phyloP scores from a whole-genome alignment of 2,888 invertebrate species.

The Microctonus aethiopoides region DNA sequence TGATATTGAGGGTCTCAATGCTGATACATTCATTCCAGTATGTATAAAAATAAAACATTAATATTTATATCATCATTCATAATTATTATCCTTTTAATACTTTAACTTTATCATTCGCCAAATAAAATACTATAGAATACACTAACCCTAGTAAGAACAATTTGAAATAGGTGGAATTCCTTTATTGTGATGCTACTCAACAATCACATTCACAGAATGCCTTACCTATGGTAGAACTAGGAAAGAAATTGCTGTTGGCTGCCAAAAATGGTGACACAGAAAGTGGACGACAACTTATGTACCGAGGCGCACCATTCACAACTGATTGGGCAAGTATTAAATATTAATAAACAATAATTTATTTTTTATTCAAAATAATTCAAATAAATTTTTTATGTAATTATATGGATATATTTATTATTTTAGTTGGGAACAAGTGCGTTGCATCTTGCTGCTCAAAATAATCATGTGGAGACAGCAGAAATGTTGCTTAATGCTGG shows the following conservation, averaged over 20 bases:
- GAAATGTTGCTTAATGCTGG: slow-evolving; percentile 86
- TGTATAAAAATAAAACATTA: slow-evolving; percentile 42
- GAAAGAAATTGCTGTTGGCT: slow-evolving; percentile 83
- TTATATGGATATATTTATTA: slow-evolving; percentile 4
- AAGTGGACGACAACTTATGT: slow-evolving; percentile 81
- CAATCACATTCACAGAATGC: slow-evolving; percentile 57
- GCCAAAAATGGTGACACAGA: slow-evolving; percentile 83
- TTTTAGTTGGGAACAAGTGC: slow-evolving; percentile 88
- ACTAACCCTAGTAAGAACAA: slow-evolving; percentile 26
- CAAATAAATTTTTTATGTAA: not conserved
- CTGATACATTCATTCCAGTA: slow-evolving; percentile 67
- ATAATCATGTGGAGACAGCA: slow-evolving; percentile 83
- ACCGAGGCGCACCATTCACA: slow-evolving; percentile 89
- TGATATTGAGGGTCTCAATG: slow-evolving; percentile 62
- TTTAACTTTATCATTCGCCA: not conserved
- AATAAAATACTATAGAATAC: slow-evolving; percentile 11
- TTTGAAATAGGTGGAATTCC: slow-evolving; percentile 54
- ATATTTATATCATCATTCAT: not conserved
- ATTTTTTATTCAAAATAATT: slow-evolving; percentile 35
- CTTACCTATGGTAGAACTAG: slow-evolving; percentile 78
- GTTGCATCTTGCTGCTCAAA: slow-evolving; percentile 86
- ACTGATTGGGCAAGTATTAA: slow-evolving; percentile 97
- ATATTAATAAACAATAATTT: no score
- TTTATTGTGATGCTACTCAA: slow-evolving; percentile 55
- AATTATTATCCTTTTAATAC: not conserved